These are phyloP conservation scores for Smutsia temminckii DNA, from an alignment of 2,797 vertebrate species.

Conservation along the genomic window DNA sequence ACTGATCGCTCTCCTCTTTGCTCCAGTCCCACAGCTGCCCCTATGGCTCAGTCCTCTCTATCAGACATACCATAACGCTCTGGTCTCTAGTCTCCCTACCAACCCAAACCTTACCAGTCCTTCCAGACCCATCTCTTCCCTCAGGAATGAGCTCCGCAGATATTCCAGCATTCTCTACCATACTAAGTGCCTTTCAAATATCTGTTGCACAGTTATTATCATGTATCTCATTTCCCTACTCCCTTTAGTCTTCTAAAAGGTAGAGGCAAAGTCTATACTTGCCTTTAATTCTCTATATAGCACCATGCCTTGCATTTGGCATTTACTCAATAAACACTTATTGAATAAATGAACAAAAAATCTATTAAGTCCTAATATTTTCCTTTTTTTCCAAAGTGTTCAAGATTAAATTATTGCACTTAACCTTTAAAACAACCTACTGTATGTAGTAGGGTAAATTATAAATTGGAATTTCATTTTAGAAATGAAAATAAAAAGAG, in stretches of 20 bases:
- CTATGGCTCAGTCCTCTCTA: not conserved
- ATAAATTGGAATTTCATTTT: slow-evolving; percentile 15
- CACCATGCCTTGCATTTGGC: not conserved
- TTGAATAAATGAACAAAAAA: not conserved
- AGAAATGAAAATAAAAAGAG: slow-evolving; percentile 21
- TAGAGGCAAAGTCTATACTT: not conserved
- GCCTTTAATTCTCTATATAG: not conserved
- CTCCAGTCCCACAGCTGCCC: not conserved
- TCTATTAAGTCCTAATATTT: not conserved
- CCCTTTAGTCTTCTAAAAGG: not conserved
- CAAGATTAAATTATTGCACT: not conserved
- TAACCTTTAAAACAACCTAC: not conserved
- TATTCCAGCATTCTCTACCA: no score
- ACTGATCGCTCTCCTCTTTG: not conserved
- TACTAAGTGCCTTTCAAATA: not conserved
- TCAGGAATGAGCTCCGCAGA: not conserved
- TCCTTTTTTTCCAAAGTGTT: not conserved
- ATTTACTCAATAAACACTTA: not conserved
- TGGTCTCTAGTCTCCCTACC: not conserved
- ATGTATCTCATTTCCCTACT: not conserved
- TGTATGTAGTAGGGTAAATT: not conserved
- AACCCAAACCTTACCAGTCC: not conserved
- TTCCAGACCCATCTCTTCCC: not conserved
- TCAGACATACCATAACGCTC: not conserved
- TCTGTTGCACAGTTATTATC: not conserved